These are phyloP conservation scores for Smithornis capensis DNA, from an alignment of 2,113 vertebrate species.

Conservation along the genomic window DNA sequence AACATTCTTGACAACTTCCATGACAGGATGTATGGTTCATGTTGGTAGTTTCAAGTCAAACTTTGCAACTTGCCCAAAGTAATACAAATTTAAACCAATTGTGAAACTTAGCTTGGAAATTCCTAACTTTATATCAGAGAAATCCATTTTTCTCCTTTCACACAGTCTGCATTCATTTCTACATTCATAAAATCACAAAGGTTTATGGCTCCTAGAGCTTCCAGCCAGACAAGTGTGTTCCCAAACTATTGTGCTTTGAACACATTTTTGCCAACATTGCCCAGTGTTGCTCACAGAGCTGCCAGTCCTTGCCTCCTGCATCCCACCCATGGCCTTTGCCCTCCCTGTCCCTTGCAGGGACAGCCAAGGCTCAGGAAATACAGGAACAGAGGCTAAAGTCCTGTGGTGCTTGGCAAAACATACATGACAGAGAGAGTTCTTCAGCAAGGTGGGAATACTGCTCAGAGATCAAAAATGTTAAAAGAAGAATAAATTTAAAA, in stretches of 20 bases:
- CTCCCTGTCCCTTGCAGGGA: neutral
- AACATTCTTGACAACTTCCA: neutral
- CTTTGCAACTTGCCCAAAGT: neutral
- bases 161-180: neutral
- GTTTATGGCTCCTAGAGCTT: neutral
- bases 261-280: neutral
- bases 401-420: neutral
- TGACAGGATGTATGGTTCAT: neutral
- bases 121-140: neutral
- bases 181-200: neutral
- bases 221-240: neutral
- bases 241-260: neutral
- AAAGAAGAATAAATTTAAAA: neutral
- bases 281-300: neutral
- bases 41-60: neutral
- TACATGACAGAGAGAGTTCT: neutral
- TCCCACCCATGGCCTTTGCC: neutral
- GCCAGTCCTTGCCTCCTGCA: neutral
- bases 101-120: neutral
- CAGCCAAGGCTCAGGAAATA: neutral
- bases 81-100: neutral
- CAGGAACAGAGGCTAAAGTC: neutral
- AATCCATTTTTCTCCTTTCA: neutral
- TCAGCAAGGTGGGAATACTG: neutral
- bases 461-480: neutral